These are phyloP conservation scores for Mus minutoides DNA, from an alignment of 2,797 vertebrate species.

Conservation along the genomic window DNA sequence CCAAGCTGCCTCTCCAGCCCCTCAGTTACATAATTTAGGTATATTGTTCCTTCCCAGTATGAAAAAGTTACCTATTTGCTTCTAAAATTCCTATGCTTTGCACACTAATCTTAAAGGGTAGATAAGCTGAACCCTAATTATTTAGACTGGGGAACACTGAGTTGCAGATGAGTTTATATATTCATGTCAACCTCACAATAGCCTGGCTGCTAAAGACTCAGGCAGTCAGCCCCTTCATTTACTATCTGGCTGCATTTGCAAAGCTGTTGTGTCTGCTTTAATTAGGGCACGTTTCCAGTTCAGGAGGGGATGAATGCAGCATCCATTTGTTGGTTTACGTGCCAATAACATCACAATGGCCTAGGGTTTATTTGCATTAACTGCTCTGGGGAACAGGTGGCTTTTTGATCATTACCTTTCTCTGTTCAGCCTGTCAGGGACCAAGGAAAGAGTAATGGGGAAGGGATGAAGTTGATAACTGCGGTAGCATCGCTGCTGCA, in stretches of 20 bases:
- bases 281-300: conserved; percentile 70
- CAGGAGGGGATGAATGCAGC: conserved; percentile 62
- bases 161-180: conserved; percentile 18
- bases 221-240: conserved; percentile 54
- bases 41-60: neutral
- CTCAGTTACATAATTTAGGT: conserved; percentile 28
- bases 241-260: conserved; percentile 41
- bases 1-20: neutral
- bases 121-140: neutral
- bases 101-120: neutral
- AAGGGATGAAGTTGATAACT: neutral
- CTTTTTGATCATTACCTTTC: conserved; percentile 61
- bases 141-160: conserved; percentile 31
- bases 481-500: neutral
- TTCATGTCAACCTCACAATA: neutral
- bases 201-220: conserved; percentile 27
- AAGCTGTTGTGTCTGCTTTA: conserved; percentile 71
- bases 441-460: neutral
- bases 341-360: conserved; percentile 66
- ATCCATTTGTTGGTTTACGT: conserved; percentile 74
- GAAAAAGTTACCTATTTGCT: neutral
- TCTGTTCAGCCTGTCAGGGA: neutral
- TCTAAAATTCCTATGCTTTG: neutral
- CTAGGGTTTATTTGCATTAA: conserved; percentile 71
- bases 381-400: conserved; percentile 43